Evolutionary conservation across 2,888 invertebrate genomes (phyloP).

Genomic region (Prosopocoilus inquinatus): DNA sequence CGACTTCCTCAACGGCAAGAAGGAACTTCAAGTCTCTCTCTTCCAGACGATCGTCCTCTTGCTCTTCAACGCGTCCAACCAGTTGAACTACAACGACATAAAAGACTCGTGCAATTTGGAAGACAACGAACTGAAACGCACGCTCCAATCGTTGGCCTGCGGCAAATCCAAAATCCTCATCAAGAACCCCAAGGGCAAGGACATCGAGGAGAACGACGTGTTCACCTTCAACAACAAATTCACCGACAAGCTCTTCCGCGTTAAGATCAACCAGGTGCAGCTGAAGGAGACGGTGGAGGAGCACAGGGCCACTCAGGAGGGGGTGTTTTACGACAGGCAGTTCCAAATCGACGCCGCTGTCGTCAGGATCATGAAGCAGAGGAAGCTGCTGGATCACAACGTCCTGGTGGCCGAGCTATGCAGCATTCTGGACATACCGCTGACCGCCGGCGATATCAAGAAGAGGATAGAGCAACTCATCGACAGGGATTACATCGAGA

Average conservation of each 20-base stretch:
- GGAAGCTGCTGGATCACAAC: constrained; percentile 90
- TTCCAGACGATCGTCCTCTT: constrained; percentile 93
- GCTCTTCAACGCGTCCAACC: constrained; percentile 84
- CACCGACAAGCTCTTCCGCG: constrained; percentile 91
- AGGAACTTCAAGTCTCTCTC: constrained; percentile 93
- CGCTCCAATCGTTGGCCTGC: constrained; percentile 92
- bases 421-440: constrained; percentile 95
- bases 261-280: constrained; percentile 94
- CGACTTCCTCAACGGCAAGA: constrained; percentile 78
- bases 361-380: constrained; percentile 97
- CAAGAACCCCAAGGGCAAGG: constrained; percentile 83
- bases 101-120: constrained; percentile 87
- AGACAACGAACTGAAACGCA: constrained; percentile 85
- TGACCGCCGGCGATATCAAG: constrained; percentile 96
- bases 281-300: constrained; percentile 82
- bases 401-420: constrained; percentile 92
- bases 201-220: constrained; percentile 78
- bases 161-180: constrained; percentile 84
- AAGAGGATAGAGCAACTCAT: constrained; percentile 97
- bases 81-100: constrained; percentile 80
- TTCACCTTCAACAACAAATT: constrained; percentile 83
- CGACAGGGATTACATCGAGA: constrained; percentile 96
- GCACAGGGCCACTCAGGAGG: constrained; percentile 90
- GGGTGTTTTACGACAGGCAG: constrained; percentile 96
- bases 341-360: constrained; percentile 99